Evolutionary conservation across 2,888 invertebrate species (phyloP), one percentile per base, ranked within the genome.

Genomic region (Drosophila hamatofila): DNA sequence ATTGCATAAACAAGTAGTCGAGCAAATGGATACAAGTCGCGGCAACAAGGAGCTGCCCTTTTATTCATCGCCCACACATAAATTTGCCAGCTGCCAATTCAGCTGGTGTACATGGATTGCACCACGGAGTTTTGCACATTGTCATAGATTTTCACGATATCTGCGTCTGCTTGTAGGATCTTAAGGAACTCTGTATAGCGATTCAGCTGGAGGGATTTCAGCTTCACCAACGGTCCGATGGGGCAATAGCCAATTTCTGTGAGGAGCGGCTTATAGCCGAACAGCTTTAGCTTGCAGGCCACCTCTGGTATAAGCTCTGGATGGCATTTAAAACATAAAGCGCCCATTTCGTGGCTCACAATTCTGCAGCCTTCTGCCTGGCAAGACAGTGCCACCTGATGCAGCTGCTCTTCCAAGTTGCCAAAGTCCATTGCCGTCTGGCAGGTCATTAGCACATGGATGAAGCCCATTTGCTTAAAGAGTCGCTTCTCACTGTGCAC

Each of bases 1-100:
- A 77, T 72, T 83, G 86, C 88, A 86, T 86, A 75, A 88, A 86
- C 86, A 88, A 86, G 86, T 88, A 85, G 86, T 86, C 75, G 73
- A 88, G 86, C 86, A 88, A 86, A 85, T 85, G 78, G 65, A 77
- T 79, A 85, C 84, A 87, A 75, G 80, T 44, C 48, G 61, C 63
- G 46, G 18, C 65, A 44, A 39, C 52, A 65, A 67, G 58, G 60
- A 65, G 55, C 30, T 56, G 61, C 58, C 51, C 49, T 41, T 66
- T 65, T 60, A 59, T 72, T 68, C 51, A 61, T 58, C 44, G 57
- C 73, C 78, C 51, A 77, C 65, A 68, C 59, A 78, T 74, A 78
- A 78, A 75, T 78, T 61, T 54, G 18, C 37, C 48, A 33, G 51
- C 51, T 70, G 63, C 56, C 70, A 69, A 69, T 66, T 58, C 37